Conservation (phyloP, 1,140 invertebrate species). For the Luehdorfia chinensis region DNA sequence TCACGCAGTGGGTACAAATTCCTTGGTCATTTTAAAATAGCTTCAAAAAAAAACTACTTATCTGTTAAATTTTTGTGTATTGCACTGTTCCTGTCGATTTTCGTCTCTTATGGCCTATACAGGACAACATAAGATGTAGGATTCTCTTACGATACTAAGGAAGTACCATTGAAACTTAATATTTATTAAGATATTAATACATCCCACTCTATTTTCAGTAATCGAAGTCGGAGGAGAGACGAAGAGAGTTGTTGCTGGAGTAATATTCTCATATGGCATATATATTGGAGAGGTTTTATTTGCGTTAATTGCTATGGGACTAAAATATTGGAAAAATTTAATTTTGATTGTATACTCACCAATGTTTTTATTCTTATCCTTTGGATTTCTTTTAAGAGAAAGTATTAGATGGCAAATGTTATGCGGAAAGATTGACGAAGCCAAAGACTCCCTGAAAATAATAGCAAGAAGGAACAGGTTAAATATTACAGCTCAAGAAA, state of each 20-base stretch:
- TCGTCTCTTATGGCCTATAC: too few species aligned
- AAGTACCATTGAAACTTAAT: too few species aligned
- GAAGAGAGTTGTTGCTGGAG: conserved; percentile 48
- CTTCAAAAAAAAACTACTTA: too few species aligned
- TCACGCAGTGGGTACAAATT: too few species aligned
- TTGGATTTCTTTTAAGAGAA: conserved; percentile 44
- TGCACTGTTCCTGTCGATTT: too few species aligned
- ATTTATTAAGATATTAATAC: too few species aligned
- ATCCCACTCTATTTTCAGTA: conserved; percentile 60
- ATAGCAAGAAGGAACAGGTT: conserved; percentile 48
- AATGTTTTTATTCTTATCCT: conserved; percentile 41
- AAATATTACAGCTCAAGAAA: conserved; percentile 34
- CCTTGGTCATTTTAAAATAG: too few species aligned
- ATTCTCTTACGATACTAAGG: too few species aligned
- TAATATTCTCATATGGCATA: conserved; percentile 50
- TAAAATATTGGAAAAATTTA: conserved; percentile 53
- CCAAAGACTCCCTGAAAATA: conserved; percentile 43
- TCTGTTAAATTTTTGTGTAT: too few species aligned
- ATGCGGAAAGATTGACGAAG: conserved; percentile 42
- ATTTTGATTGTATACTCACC: conserved; percentile 49
- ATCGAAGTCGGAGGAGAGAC: conserved; percentile 53
- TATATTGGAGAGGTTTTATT: conserved; percentile 55
- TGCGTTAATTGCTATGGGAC: conserved; percentile 46
- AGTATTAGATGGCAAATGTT: conserved; percentile 61
- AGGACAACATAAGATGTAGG: too few species aligned